Percentiles rank a stretch among this genome's conserved stretches.
Conservation (phyloP, 2,113 vertebrate species). For the Lycaon pictus region DNA sequence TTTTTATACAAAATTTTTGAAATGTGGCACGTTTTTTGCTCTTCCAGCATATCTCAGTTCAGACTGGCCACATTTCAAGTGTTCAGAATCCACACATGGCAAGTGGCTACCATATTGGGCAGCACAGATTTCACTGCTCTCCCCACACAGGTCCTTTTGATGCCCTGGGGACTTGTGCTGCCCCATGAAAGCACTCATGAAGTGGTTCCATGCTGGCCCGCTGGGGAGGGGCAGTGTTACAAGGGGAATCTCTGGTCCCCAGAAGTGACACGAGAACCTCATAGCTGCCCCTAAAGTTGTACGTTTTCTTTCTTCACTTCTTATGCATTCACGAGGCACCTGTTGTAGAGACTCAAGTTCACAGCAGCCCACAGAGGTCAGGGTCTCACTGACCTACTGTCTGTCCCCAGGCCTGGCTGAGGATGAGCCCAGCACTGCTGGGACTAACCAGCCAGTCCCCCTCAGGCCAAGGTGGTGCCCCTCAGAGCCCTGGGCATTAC, state of each 20-base stretch:
- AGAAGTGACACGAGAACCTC: neutral
- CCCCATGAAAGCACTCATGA: neutral
- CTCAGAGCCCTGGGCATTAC: neutral
- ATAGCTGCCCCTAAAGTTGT: neutral
- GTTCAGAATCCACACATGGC: neutral
- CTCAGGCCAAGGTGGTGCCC: neutral
- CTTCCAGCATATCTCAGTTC: neutral
- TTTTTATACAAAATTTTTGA: slow-evolving; percentile 32
- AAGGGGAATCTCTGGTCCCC: neutral
- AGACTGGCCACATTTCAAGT: neutral
- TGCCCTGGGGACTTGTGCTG: neutral
- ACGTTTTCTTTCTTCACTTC: neutral
- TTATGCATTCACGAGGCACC: neutral
- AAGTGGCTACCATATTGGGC: neutral
- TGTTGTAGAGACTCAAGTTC: neutral
- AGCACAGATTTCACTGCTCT: neutral
- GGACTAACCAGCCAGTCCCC: neutral
- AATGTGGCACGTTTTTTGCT: neutral
- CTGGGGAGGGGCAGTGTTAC: neutral
- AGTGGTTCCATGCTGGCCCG: neutral
- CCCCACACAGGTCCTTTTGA: neutral
- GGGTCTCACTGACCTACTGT: neutral
- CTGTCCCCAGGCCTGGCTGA: neutral
- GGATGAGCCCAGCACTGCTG: neutral
- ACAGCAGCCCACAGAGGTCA: neutral